Evolutionary conservation across 2,113 vertebrate species (phyloP), one percentile per base, ranked within the genome.

Genomic region (Pheucticus melanocephalus): DNA sequence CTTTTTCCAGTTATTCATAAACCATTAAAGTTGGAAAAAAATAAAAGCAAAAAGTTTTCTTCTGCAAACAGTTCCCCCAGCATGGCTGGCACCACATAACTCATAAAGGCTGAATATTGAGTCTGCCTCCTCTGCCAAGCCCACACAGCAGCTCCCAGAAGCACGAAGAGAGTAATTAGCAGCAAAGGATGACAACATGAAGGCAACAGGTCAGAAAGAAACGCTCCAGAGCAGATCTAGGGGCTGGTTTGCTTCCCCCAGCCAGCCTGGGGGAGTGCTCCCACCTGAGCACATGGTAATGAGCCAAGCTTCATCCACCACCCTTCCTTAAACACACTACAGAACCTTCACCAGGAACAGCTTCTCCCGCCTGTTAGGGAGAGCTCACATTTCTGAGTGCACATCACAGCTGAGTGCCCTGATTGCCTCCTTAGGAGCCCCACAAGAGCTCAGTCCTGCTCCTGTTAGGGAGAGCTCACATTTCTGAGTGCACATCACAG

Each of bases 271-370:
- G 3, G 6, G 16, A 42, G 10, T 2, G 6, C 63, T 64, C 37
- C 10, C 35, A 33, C 15, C 21, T 56, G 30, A 6, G 23, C 30
- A 60, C 1, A 0, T 0, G 1, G 11, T 4, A 31, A 37, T 0
- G 0, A 51, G 5, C 27, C 12, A 1, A 35, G 6, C 35, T 61
- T 9, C 25, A 54, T 9, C 14, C 15, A 5, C 8, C 44, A 42
- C 6, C 35, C 53, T 31, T 35, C 35, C 51, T 45, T 19, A 53
- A 61, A 31, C 3, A 17, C 39, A 27, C 7, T 7, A 1, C 0
- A 40, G 9, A 75, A 4, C 39, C 33, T 18, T 2, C 20, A 84
- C n/a, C 9, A 60, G 10, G 0, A 39, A 3, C 35, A 75, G 3
- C 1, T 45, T 10, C 72, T 27, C 0, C 8, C 24, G 0, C 12